These are phyloP conservation scores for Diglossa cyanea DNA, from an alignment of 2,797 vertebrate species.

Conservation along the genomic window DNA sequence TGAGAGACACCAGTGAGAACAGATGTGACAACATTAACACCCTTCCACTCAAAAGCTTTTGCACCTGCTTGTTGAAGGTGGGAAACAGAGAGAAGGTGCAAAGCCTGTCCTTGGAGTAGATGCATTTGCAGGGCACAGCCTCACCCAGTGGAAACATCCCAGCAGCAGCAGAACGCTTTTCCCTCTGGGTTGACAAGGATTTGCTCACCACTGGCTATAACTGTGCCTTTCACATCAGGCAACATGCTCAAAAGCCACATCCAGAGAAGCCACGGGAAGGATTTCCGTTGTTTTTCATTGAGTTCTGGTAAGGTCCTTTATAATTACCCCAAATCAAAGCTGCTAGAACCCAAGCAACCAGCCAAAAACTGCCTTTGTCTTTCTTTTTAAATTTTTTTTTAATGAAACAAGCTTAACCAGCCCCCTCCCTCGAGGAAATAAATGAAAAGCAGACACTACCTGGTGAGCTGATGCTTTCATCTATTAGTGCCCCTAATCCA, in stretches of 20 bases:
- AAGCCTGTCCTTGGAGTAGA: neutral
- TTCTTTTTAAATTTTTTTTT: neutral
- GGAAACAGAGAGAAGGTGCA: neutral
- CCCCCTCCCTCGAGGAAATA: neutral
- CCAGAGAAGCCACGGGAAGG: neutral
- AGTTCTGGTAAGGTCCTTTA: neutral
- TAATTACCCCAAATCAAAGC: neutral
- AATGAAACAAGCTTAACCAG: neutral
- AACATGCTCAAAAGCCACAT: neutral
- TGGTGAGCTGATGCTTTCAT: neutral
- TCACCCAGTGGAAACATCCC: neutral
- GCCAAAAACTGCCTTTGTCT: neutral
- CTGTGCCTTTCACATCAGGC: neutral
- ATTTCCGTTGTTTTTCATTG: accelerated
- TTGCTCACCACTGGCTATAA: neutral
- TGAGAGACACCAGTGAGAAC: neutral
- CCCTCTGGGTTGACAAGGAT: neutral
- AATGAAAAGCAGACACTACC: constrained; percentile 14
- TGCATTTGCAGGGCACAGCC: neutral
- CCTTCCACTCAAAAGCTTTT: neutral
- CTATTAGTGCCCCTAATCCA: neutral
- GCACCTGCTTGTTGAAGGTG: neutral
- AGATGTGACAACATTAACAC: neutral
- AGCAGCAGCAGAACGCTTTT: neutral
- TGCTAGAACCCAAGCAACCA: neutral